These are phyloP conservation scores for Steinernema scapterisci DNA, from an alignment of 2,888 invertebrate genomes.

Conservation along the genomic window DNA sequence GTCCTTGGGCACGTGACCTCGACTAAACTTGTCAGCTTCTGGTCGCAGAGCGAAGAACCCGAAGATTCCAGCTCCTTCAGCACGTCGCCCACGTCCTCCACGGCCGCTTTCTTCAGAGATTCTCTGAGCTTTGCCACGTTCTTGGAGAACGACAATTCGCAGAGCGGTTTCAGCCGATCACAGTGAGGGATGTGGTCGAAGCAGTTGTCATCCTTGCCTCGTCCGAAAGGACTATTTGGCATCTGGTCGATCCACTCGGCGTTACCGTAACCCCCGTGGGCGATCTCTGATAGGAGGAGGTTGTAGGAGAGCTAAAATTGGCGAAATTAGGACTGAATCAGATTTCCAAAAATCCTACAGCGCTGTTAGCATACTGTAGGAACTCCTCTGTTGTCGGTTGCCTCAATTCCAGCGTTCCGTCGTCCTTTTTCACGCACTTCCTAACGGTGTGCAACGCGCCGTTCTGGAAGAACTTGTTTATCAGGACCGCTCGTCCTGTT, in stretches of 20 bases:
- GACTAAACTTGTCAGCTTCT: slow-evolving; percentile 41
- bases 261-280: slow-evolving; percentile 19
- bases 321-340: background rate
- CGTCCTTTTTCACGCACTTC: background rate
- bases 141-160: background rate
- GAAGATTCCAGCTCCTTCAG: background rate
- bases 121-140: background rate
- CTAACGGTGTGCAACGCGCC: background rate
- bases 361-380: slow-evolving; percentile 30
- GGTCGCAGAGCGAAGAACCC: background rate
- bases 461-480: background rate
- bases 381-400: slow-evolving; percentile 17
- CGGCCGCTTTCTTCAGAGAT: background rate
- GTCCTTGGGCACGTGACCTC: slow-evolving; percentile 42
- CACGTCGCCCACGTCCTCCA: background rate
- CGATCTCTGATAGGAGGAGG: slow-evolving; percentile 5
- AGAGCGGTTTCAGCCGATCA: background rate
- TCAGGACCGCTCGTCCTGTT: background rate
- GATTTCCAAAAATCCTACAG: background rate
- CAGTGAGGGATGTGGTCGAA: background rate
- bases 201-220: background rate
- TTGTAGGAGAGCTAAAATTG: slow-evolving; percentile 13
- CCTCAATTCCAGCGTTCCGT: slow-evolving; percentile 3
- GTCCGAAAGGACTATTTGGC: background rate
- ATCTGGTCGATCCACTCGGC: slow-evolving; percentile 3